A percentile compares a stretch with the other conserved stretches of the same genome.
Conservation (phyloP, 2,113 vertebrate genomes). For the Taxidea taxus region DNA sequence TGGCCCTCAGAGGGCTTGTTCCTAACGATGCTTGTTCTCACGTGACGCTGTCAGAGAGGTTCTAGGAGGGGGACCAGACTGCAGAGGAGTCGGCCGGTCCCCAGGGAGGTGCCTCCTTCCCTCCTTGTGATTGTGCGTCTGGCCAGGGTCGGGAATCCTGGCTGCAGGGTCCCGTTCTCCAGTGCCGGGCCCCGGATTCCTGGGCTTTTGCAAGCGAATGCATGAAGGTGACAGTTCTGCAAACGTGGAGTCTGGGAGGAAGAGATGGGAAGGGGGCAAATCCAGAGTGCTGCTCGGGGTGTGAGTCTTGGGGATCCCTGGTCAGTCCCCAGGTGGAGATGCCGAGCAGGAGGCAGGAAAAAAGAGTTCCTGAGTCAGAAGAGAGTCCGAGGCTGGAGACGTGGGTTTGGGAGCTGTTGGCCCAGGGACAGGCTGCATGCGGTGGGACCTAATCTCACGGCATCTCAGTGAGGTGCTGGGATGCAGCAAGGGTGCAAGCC, state of each 20-base stretch:
- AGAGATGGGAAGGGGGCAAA: neutral
- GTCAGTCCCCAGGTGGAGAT: neutral
- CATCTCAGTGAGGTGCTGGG: fast-evolving
- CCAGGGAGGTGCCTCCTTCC: no score
- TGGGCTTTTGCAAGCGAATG: neutral
- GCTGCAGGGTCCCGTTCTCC: neutral
- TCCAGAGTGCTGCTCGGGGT: neutral
- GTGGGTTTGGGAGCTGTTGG: neutral
- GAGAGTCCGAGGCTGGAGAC: fast-evolving
- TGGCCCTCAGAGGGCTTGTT: neutral
- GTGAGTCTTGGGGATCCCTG: neutral
- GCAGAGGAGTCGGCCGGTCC: fast-evolving
- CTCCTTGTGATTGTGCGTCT: fast-evolving
- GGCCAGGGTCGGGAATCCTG: neutral
- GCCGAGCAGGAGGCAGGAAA: neutral
- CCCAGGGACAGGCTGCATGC: fast-evolving
- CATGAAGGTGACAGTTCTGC: neutral
- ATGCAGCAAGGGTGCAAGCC: neutral
- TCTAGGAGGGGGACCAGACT: no score
- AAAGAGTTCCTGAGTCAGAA: neutral
- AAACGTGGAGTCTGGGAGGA: neutral
- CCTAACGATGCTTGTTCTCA: neutral
- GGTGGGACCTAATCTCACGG: fast-evolving
- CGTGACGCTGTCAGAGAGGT: neutral
- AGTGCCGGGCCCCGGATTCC: no score